A percentile compares a stretch with the other conserved stretches of the same genome.
phyloP scores from a whole-genome alignment of 2,797 vertebrate species.

The Orientallactaga sibirica region DNA sequence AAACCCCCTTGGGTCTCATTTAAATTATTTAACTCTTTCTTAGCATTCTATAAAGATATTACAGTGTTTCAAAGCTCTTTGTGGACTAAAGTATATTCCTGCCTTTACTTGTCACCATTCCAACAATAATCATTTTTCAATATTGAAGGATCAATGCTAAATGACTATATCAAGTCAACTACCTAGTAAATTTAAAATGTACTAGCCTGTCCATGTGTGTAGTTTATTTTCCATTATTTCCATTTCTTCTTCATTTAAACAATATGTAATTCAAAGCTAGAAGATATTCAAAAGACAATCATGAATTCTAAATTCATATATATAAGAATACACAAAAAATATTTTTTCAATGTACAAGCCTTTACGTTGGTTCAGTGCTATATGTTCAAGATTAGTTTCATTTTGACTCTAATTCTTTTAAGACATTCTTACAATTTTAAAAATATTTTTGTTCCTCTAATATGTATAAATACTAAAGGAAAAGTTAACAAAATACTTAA shows the following conservation, averaged over 20 bases:
- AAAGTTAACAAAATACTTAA: slow-evolving; percentile 21
- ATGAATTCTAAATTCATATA: slow-evolving; percentile 7
- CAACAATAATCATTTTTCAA: slow-evolving; percentile 47
- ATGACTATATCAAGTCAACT: neutral
- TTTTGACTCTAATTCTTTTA: slow-evolving; percentile 18
- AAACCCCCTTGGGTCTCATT: neutral
- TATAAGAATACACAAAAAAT: neutral
- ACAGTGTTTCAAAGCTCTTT: slow-evolving; percentile 16
- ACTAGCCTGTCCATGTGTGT: neutral
- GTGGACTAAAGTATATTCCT: neutral
- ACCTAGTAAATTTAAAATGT: neutral
- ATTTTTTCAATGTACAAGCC: neutral
- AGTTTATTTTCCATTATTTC: neutral
- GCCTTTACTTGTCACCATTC: neutral
- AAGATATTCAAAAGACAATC: neutral
- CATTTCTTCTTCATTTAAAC: slow-evolving; percentile 24
- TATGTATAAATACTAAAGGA: neutral
- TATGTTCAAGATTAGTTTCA: slow-evolving; percentile 12
- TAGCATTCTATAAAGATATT: neutral
- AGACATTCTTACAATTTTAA: slow-evolving; percentile 43
- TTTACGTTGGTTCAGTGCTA: neutral
- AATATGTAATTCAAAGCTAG: slow-evolving; percentile 54
- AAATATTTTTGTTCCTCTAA: slow-evolving; percentile 36
- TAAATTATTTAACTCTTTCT: slow-evolving; percentile 66
- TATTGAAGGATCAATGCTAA: neutral